A percentile compares a stretch with the other conserved stretches of the same genome.
These are phyloP conservation scores for Vidua macroura DNA, from an alignment of 2,113 vertebrate genomes.

Conservation along the genomic window DNA sequence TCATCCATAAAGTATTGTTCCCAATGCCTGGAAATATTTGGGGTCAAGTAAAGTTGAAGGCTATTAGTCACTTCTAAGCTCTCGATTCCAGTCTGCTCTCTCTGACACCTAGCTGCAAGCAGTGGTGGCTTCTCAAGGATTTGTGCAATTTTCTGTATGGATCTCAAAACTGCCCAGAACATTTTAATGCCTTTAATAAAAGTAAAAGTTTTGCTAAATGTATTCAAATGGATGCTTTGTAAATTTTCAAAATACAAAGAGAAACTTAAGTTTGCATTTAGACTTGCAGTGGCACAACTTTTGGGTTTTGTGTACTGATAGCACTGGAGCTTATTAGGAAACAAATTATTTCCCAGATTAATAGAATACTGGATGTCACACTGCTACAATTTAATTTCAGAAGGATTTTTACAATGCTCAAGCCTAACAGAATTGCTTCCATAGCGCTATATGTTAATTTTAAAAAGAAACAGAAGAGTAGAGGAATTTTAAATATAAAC, in stretches of 20 bases:
- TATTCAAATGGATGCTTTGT: neutral
- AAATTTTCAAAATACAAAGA: neutral
- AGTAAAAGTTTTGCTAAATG: neutral
- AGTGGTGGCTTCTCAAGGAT: neutral
- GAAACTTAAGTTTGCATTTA: neutral
- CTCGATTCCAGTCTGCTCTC: neutral
- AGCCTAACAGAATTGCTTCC: slow-evolving; percentile 10
- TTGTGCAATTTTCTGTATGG: neutral
- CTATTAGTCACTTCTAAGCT: neutral
- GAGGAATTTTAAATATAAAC: slow-evolving; percentile 43
- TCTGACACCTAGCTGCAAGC: neutral
- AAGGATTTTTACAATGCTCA: neutral
- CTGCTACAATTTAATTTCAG: neutral
- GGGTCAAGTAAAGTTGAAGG: neutral
- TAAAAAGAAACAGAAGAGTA: neutral
- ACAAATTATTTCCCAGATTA: neutral
- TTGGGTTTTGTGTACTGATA: neutral
- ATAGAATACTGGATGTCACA: neutral
- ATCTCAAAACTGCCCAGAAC: neutral
- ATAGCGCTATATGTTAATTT: neutral
- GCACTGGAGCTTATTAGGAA: neutral
- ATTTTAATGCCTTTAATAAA: neutral
- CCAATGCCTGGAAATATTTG: neutral
- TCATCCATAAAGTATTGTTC: neutral
- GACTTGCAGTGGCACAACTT: rapidly evolving